Base-by-base conservation (phyloP, 2,113 vertebrate genomes). In the Nycticorax nycticorax region DNA sequence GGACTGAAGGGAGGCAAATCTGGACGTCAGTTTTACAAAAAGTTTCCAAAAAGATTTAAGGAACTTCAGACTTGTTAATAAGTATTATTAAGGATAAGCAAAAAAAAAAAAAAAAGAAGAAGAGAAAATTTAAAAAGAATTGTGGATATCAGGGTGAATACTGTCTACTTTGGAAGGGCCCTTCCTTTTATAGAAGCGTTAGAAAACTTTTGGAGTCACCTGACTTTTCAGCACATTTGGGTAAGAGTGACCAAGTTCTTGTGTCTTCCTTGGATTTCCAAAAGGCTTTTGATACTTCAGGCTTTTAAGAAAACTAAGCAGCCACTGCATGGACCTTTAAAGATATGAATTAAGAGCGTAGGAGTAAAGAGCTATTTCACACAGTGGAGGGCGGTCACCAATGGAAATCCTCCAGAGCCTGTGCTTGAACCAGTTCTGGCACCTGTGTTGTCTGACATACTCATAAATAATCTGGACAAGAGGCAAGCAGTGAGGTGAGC, bases 341-440 rank as follows among this genome's bases (percentile, higher is more conserved):
- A 84, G 2, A 22, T 26, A 47, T 12, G 2, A 77, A 69, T 41
- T 73, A 28, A 62, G 19, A 56, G 6, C 0, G 0, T 7, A 17
- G n/a, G 5, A 56, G 11, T 74, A 80, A 85, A 53, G 14, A 74
- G 8, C 8, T 45, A 12, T 79, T 80, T 86, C 0, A 0, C 11
- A 33, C 3, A 76, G n/a, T 3, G 19, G 21, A 50, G 3, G 5
- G 11, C 16, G 2, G 16, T 47, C 33, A 59, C 18, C 14, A 68
- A 3, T 7, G 22, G n/a, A 79, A 72, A 55, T 47, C 6, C 28
- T 63, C 22, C 56, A 71, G 47, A 78, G 12, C 17, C 11, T 50
- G 27, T 28, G 30, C 20, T 79, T 0, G 0, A 48, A 50, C 20
- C 17, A 21, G 2, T 79, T 93, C 41, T 37, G n/a, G 7, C 19